Percentiles rank a stretch among this genome's conserved stretches.
Evolutionary conservation across 2,888 invertebrate genomes (phyloP).

Genomic region (Linnaemya vulpina): DNA sequence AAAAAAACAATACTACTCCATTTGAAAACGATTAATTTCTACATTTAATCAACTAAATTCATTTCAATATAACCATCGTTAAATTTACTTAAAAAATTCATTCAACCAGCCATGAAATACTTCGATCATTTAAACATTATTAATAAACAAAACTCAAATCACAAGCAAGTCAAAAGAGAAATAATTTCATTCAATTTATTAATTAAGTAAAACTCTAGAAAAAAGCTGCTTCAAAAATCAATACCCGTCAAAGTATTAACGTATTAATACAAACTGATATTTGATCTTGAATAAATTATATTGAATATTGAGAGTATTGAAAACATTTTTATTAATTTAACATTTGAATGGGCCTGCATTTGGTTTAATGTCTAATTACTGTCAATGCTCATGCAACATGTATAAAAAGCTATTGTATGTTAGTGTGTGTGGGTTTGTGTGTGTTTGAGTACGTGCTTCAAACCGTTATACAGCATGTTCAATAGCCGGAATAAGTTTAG

Average conservation of each 20-base stretch:
- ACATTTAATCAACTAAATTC: background rate
- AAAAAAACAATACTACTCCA: no score
- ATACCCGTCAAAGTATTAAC: slow-evolving; percentile 59
- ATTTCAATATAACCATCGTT: background rate
- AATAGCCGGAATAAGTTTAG: slow-evolving; percentile 41
- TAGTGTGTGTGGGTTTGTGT: no score
- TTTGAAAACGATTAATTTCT: background rate
- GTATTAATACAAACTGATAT: slow-evolving; percentile 45
- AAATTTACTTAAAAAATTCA: slow-evolving; percentile 15
- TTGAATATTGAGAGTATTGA: slow-evolving; percentile 41
- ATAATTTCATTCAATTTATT: slow-evolving; percentile 31
- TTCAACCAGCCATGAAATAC: background rate
- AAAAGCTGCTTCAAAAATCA: slow-evolving; percentile 43
- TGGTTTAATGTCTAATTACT: slow-evolving; percentile 69
- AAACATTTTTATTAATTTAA: slow-evolving; percentile 45
- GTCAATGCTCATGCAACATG: slow-evolving; percentile 54
- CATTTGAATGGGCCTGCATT: slow-evolving; percentile 53
- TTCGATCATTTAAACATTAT: slow-evolving; percentile 21
- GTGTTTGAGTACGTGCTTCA: slow-evolving; percentile 18
- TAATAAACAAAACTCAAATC: background rate
- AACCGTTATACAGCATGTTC: slow-evolving; percentile 49
- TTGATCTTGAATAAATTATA: slow-evolving; percentile 62
- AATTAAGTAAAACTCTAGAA: slow-evolving; percentile 18
- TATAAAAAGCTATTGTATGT: no score
- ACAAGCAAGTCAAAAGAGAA: background rate